Evolutionary conservation across 2,888 invertebrate genomes (phyloP), one percentile per base, ranked within the genome.

Genomic region (Phoronis australis): DNA sequence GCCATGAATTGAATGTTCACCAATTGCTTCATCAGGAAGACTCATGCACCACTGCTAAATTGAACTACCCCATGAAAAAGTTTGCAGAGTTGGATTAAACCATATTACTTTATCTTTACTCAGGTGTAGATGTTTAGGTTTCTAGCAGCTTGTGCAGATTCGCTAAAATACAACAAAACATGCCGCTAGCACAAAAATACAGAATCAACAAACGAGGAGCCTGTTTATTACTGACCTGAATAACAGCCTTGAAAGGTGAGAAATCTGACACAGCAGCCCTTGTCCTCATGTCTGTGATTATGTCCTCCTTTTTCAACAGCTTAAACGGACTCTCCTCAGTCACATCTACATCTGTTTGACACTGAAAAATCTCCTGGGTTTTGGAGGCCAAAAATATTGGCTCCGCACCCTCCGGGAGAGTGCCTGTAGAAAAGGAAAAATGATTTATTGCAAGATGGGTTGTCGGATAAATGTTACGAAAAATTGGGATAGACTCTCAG

Each of bases 191-290:
- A n/a, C n/a, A n/a, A n/a, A n/a, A n/a, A n/a, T n/a, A n/a, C n/a
- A n/a, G n/a, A n/a, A n/a, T n/a, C n/a, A n/a, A n/a, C n/a, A n/a
- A n/a, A n/a, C n/a, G n/a, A n/a, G n/a, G n/a, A n/a, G n/a, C n/a
- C n/a, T n/a, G n/a, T n/a, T n/a, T n/a, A n/a, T 4, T 24, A 53
- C 61, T 60, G 62, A 73, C 73, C 44, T 62, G 51, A 38, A 77
- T 71, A 48, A 65, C 60, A 48, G 73, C 63, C 53, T 75, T 75
- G 37, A 74, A 47, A 9, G 69, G 68, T 54, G 61, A 61, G 56
- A 77, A 77, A 50, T 77, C 76, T 55, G 68, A 71, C 27, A 77
- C 65, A 47, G 71, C 77, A 21, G 75, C 76, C 42, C 76, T 58
- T 50, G 61, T 69, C 43, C 57, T 60, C 51, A 77, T 51, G 49